Evolutionary conservation across 2,113 vertebrate species (phyloP).

Genomic region (Cyphomyrus plagiostoma): DNA sequence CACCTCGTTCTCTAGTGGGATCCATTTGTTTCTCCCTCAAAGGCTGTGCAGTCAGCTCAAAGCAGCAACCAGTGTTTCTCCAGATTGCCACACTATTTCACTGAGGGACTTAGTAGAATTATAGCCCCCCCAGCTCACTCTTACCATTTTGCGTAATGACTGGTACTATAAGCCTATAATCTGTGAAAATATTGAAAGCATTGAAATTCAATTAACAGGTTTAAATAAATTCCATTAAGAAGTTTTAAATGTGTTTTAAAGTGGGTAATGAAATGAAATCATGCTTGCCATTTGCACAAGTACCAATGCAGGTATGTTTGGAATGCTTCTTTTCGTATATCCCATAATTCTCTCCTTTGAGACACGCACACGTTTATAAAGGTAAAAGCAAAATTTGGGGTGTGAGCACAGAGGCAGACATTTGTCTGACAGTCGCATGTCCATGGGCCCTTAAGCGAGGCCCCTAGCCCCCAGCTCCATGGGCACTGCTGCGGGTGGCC

Average conservation of each 20-base stretch:
- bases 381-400: neutral
- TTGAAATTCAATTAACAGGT: neutral
- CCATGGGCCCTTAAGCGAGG: neutral
- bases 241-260: neutral
- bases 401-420: neutral
- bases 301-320: neutral
- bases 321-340: neutral
- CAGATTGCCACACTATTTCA: neutral
- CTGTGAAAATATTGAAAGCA: neutral
- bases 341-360: neutral
- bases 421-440: neutral
- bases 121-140: neutral
- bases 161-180: neutral
- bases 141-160: neutral
- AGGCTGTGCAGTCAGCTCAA: neutral
- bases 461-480: neutral
- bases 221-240: neutral
- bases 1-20: neutral
- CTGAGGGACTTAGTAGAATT: neutral
- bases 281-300: neutral
- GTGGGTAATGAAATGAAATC: neutral
- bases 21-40: neutral
- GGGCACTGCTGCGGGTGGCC: neutral
- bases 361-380: neutral
- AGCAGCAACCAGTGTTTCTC: neutral